phyloP scores from a whole-genome alignment of 2,113 vertebrate genomes.

The Pseudorasbora parva region DNA sequence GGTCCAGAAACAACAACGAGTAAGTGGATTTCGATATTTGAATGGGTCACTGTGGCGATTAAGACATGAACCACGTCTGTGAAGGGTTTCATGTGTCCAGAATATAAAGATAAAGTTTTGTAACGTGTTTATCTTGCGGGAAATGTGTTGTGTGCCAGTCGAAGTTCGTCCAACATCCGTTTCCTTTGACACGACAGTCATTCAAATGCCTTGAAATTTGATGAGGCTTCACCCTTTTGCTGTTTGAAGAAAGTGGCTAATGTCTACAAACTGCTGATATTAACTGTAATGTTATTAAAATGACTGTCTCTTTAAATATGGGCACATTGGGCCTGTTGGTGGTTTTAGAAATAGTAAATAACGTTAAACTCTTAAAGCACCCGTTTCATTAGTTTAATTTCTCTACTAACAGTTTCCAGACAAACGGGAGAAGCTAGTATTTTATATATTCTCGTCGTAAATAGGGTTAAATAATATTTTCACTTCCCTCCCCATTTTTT shows the following conservation, averaged over 20 bases:
- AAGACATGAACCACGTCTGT: background rate
- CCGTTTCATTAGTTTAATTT: too few relatives aligned
- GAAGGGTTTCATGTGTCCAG: background rate
- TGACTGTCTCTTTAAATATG: background rate
- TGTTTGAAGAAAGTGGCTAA: slow-evolving; percentile 1
- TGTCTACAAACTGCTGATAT: background rate
- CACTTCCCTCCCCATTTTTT: too few relatives aligned
- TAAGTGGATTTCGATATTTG: background rate
- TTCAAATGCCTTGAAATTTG: background rate
- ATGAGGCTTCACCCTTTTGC: slow-evolving; percentile 3
- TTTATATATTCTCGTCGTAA: background rate
- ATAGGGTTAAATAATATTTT: too few relatives aligned
- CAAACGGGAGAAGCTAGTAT: background rate
- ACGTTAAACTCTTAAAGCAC: too few relatives aligned
- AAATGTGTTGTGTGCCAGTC: background rate
- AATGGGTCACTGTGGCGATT: background rate
- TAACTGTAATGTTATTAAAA: background rate
- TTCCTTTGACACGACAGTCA: background rate
- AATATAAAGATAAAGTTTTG: background rate
- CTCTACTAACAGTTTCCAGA: too few relatives aligned
- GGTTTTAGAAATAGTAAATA: background rate
- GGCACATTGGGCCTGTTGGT: background rate
- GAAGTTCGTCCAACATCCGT: slow-evolving; percentile 5
- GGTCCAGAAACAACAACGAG: background rate
- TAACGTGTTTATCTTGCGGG: background rate